These are phyloP conservation scores for Enteromius treurensis DNA, from an alignment of 2,797 vertebrate genomes.

Conservation along the genomic window DNA sequence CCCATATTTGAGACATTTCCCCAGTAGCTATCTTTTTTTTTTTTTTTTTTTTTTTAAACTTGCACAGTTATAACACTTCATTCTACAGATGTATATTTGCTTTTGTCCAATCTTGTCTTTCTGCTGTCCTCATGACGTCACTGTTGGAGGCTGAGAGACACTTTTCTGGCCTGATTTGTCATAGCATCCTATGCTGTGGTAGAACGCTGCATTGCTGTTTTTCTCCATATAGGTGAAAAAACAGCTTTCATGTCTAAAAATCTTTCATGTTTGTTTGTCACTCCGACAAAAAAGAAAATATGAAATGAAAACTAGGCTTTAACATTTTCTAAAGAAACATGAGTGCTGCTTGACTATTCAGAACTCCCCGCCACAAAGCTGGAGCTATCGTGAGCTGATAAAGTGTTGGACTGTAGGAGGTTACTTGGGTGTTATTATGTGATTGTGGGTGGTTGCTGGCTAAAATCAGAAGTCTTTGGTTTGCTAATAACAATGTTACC, in stretches of 20 bases:
- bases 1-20: slow-evolving; percentile 1
- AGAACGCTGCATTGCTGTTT: neutral
- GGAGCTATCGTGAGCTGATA: neutral
- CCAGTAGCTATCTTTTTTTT: neutral
- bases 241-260: neutral
- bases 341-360: neutral
- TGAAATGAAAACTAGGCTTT: neutral
- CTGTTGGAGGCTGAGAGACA: slow-evolving; percentile 8
- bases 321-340: neutral
- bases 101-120: slow-evolving; percentile 6
- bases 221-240: neutral
- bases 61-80: neutral
- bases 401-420: neutral
- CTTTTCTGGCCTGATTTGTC: neutral
- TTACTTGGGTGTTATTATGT: neutral
- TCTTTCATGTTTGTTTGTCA: slow-evolving; percentile 18
- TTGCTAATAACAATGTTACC: neutral
- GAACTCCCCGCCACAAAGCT: neutral
- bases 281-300: neutral
- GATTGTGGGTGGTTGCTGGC: neutral
- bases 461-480: neutral
- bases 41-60: neutral
- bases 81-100: neutral
- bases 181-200: neutral
- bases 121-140: neutral